These are phyloP conservation scores for Notechis scutatus DNA, from an alignment of 2,113 vertebrate species.

Conservation along the genomic window DNA sequence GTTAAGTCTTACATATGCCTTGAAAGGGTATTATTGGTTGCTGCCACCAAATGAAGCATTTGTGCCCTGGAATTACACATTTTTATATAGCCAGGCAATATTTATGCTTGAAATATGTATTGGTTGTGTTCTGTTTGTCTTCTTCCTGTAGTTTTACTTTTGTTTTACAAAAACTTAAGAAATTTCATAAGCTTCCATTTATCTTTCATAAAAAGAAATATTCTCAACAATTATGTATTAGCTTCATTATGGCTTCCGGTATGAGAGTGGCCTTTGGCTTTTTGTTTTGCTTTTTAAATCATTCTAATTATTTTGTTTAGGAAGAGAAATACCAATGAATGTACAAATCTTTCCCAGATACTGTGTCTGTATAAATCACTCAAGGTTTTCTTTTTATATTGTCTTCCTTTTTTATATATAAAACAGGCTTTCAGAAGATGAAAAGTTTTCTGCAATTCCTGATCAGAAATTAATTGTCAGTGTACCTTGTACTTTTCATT, in stretches of 20 bases:
- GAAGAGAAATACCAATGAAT: not conserved
- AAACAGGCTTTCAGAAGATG: slow-evolving; percentile 61
- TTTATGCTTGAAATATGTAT: not conserved
- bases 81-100: slow-evolving; percentile 4
- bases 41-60: not conserved
- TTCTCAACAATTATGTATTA: not conserved
- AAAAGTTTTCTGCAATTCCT: slow-evolving; percentile 65
- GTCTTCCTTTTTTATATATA: slow-evolving; percentile 28
- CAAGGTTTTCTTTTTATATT: slow-evolving; percentile 16
- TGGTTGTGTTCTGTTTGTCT: not conserved
- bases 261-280: not conserved
- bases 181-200: slow-evolving; percentile 14
- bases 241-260: not conserved
- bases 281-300: not conserved
- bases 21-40: not conserved
- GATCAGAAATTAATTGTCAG: slow-evolving; percentile 86
- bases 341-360: not conserved
- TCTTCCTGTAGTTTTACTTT: not conserved
- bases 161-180: slow-evolving; percentile 4
- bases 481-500: slow-evolving; percentile 88
- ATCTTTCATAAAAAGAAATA: slow-evolving; percentile 16
- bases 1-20: not conserved
- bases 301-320: not conserved
- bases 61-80: not conserved
- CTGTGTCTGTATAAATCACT: not conserved